These are phyloP conservation scores for Entelurus aequoreus DNA, from an alignment of 2,113 vertebrate genomes.

Conservation along the genomic window DNA sequence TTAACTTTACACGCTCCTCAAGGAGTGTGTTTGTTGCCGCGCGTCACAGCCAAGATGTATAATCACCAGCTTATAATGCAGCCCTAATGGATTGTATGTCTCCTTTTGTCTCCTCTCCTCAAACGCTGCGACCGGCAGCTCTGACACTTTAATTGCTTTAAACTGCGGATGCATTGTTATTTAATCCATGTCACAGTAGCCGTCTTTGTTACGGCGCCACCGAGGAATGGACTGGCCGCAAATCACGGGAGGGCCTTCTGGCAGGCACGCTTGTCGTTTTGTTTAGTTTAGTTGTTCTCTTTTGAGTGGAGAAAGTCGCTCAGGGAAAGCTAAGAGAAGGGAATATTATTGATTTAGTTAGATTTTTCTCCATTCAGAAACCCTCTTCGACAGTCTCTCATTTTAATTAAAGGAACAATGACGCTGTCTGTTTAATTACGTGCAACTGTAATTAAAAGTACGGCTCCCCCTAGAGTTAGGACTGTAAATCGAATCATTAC, in stretches of 20 bases:
- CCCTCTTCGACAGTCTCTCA: no score
- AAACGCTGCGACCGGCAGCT: slow-evolving; percentile 17
- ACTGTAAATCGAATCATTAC: no score
- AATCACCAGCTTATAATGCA: slow-evolving; percentile 25
- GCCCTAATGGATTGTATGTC: slow-evolving; percentile 32
- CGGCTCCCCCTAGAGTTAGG: no score
- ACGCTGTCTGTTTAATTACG: no score
- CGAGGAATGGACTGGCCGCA: slow-evolving; percentile 25
- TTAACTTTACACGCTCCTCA: slow-evolving; percentile 18
- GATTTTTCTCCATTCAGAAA: neutral
- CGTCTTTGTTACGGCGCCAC: slow-evolving; percentile 12
- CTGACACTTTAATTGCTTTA: slow-evolving; percentile 46
- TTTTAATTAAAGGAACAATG: no score
- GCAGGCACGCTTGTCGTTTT: slow-evolving; percentile 13
- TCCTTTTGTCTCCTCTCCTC: slow-evolving; percentile 27
- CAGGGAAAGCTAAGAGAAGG: no score
- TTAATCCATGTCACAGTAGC: slow-evolving; percentile 43
- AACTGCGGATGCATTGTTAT: slow-evolving; percentile 36
- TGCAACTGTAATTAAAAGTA: no score
- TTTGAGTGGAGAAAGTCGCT: no score
- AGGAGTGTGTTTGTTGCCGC: slow-evolving; percentile 19
- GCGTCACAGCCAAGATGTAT: slow-evolving; percentile 14
- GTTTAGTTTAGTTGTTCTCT: neutral
- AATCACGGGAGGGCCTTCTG: slow-evolving; percentile 22
- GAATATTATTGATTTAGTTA: no score